Evolutionary conservation across 2,888 invertebrate species (phyloP).

Genomic region (Scrobipalpa costella): DNA sequence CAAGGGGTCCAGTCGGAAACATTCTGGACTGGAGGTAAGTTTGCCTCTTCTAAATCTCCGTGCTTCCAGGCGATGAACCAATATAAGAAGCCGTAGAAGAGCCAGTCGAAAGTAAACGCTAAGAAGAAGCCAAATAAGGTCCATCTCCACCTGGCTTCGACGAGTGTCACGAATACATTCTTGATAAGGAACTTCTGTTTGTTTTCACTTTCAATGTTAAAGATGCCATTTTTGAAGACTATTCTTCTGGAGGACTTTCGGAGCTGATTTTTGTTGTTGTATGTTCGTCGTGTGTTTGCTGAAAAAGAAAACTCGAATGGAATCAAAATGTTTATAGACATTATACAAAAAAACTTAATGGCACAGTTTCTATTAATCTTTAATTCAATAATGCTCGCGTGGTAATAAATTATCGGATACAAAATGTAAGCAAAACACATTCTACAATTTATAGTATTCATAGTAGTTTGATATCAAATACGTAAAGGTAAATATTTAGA

Average conservation of each 20-base stretch:
- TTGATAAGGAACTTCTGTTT: conserved; percentile 82
- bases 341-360: too few species aligned
- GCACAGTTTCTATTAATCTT: too few species aligned
- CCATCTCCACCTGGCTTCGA: conserved; percentile 96
- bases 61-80: conserved; percentile 94
- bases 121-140: conserved; percentile 91
- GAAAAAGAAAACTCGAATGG: conserved; percentile 28
- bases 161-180: conserved; percentile 90
- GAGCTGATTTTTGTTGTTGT: conserved; percentile 21
- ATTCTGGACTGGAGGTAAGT: conserved; percentile 80
- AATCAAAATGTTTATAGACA: too few species aligned
- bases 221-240: conserved; percentile 92
- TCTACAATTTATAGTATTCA: too few species aligned
- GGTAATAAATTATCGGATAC: too few species aligned
- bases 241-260: conserved; percentile 72
- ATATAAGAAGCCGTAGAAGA: conserved; percentile 94
- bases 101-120: conserved; percentile 93
- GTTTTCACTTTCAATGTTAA: conserved; percentile 85
- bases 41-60: conserved; percentile 89
- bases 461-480: too few species aligned
- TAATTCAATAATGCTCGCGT: too few species aligned
- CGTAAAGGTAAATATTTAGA: too few species aligned
- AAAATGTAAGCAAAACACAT: too few species aligned
- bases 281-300: conserved; percentile 37
- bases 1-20: conserved; percentile 89